Percentiles rank a stretch among this genome's conserved stretches.
phyloP scores from a whole-genome alignment of 1,140 invertebrate genomes.

The Theocolax elegans region DNA sequence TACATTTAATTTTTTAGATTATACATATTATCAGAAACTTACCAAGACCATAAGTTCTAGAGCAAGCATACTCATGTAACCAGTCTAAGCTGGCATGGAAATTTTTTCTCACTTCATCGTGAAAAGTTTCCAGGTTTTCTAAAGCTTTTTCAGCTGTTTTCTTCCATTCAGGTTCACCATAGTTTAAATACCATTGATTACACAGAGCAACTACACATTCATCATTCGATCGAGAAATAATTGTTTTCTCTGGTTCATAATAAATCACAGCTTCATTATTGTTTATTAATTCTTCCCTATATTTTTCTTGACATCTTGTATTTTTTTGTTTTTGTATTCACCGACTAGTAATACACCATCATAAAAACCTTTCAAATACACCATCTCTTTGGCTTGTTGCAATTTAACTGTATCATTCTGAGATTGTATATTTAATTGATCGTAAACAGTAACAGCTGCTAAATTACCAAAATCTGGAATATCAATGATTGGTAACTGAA shows the following conservation, averaged over 20 bases:
- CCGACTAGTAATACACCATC: constrained; percentile 91
- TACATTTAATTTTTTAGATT: neutral
- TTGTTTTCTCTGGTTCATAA: constrained; percentile 97
- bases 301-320: constrained; percentile 94
- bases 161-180: constrained; percentile 93
- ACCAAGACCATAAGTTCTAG: constrained; percentile 95
- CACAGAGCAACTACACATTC: constrained; percentile 99
- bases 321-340: constrained; percentile 88
- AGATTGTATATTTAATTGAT: constrained; percentile 94
- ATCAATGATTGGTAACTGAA: constrained; percentile 90
- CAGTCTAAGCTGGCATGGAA: constrained; percentile 93
- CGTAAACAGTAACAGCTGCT: constrained; percentile 85
- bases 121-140: constrained; percentile 85
- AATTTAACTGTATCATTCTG: constrained; percentile 98
- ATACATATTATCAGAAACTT: constrained; percentile 41
- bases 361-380: constrained; percentile 98
- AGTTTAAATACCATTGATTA: constrained; percentile 99
- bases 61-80: constrained; percentile 98
- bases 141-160: constrained; percentile 78
- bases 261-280: constrained; percentile 87
- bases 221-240: constrained; percentile 96
- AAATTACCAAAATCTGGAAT: constrained; percentile 91
- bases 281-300: constrained; percentile 84
- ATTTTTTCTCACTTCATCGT: constrained; percentile 94
- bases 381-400: constrained; percentile 93